Evolutionary conservation across 1,140 invertebrate genomes (phyloP).

Genomic region (Delia radicum): DNA sequence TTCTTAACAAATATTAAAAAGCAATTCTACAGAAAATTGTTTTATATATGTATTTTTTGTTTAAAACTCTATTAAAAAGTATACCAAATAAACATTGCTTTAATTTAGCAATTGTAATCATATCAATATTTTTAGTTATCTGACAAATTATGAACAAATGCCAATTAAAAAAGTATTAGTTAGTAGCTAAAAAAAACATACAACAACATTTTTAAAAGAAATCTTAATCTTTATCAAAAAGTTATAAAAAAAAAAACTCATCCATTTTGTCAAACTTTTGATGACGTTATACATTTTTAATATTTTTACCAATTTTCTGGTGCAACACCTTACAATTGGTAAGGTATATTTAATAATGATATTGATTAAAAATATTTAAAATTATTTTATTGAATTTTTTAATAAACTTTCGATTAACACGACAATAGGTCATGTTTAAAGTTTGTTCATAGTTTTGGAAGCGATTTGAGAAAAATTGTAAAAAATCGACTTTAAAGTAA

Average conservation of each 20-base stretch:
- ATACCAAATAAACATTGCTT: slow-evolving; percentile 7
- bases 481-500: no score
- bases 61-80: not conserved
- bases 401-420: no score
- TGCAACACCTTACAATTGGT: no score
- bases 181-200: not conserved
- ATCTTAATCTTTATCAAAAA: slow-evolving; percentile 8
- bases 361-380: no score
- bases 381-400: no score
- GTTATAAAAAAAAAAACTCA: not conserved
- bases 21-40: not conserved
- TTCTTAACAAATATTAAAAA: not conserved
- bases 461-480: no score
- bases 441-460: no score
- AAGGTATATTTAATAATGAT: no score
- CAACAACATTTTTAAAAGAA: not conserved
- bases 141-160: slow-evolving; percentile 12
- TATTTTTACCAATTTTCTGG: no score
- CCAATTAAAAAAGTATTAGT: slow-evolving; percentile 20
- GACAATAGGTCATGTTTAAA: no score
- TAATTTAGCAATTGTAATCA: slow-evolving; percentile 10
- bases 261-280: not conserved
- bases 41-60: not conserved
- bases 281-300: not conserved
- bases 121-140: slow-evolving; percentile 13